Percentiles rank a stretch among this genome's conserved stretches.
Conservation (phyloP, 23 tunicate species). For the Botrylloides violaceus region DNA sequence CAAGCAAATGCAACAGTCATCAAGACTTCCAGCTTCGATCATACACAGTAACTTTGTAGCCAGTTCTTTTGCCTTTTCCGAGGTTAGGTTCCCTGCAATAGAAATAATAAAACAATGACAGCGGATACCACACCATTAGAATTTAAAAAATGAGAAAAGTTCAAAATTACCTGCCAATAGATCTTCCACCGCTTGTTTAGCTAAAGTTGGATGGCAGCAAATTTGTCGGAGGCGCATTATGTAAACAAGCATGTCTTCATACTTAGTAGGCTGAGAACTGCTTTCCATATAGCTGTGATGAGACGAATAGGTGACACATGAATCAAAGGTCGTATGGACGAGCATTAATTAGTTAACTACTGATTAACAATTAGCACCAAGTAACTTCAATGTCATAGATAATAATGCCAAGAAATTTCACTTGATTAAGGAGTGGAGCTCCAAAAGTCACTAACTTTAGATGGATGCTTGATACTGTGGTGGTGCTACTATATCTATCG, state of each 20-base stretch:
- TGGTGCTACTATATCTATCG: too few relatives aligned
- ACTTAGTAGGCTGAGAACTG: slow-evolving; percentile 7
- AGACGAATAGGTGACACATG: too few relatives aligned
- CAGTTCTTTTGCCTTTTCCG: slow-evolving; percentile 19
- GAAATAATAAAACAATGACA: too few relatives aligned
- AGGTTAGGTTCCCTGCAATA: not conserved
- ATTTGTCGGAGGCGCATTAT: slow-evolving; percentile 32
- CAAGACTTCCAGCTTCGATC: slow-evolving; percentile 20
- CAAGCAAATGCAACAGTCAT: slow-evolving; percentile 40
- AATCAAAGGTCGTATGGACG: too few relatives aligned
- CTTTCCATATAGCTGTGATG: slow-evolving; percentile 20
- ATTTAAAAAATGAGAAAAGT: not conserved
- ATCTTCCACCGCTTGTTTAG: slow-evolving; percentile 24
- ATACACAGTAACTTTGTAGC: slow-evolving; percentile 17
- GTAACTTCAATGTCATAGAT: too few relatives aligned
- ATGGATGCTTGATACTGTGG: too few relatives aligned
- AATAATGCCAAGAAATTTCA: too few relatives aligned
- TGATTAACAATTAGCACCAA: too few relatives aligned
- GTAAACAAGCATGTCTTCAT: slow-evolving; percentile 26
- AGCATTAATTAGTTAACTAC: too few relatives aligned
- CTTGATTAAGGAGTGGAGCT: too few relatives aligned
- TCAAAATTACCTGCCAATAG: slow-evolving; percentile 12
- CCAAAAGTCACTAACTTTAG: too few relatives aligned
- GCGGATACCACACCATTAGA: too few relatives aligned
- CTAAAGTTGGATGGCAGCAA: slow-evolving; percentile 33